Percentiles rank a stretch among this genome's conserved stretches.
Evolutionary conservation across 2,888 invertebrate species (phyloP).

Genomic region (Scrobipalpa atriplicella): DNA sequence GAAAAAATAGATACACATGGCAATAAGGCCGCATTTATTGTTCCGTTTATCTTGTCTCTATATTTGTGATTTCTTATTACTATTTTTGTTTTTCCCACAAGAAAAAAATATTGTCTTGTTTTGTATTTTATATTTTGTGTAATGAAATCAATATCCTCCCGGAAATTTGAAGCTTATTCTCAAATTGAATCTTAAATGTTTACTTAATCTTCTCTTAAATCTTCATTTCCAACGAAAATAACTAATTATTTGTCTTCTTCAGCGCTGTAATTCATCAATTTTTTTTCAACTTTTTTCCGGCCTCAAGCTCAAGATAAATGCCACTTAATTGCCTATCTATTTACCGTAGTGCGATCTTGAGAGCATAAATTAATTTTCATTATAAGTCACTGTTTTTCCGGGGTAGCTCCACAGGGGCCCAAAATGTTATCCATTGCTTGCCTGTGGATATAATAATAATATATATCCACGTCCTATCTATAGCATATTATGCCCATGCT

Average conservation of each 20-base stretch:
- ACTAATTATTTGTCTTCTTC: constrained; percentile 2
- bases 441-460: no score
- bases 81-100: no score
- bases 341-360: constrained; percentile 58
- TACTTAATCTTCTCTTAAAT: neutral
- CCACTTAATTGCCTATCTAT: constrained; percentile 71
- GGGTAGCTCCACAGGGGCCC: neutral
- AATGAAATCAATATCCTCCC: neutral
- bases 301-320: constrained; percentile 63
- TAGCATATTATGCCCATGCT: no score
- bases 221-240: neutral
- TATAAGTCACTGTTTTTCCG: constrained; percentile 41
- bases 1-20: no score
- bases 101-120: no score
- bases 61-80: no score
- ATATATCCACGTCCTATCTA: no score
- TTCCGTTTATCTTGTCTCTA: no score
- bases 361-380: constrained; percentile 60
- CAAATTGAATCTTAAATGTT: no score
- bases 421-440: neutral
- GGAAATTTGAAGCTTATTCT: neutral
- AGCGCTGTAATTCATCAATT: neutral
- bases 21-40: no score
- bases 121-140: neutral
- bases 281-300: constrained; percentile 48